phyloP scores from a whole-genome alignment of 2,888 invertebrate species.

The Ischnura elegans region DNA sequence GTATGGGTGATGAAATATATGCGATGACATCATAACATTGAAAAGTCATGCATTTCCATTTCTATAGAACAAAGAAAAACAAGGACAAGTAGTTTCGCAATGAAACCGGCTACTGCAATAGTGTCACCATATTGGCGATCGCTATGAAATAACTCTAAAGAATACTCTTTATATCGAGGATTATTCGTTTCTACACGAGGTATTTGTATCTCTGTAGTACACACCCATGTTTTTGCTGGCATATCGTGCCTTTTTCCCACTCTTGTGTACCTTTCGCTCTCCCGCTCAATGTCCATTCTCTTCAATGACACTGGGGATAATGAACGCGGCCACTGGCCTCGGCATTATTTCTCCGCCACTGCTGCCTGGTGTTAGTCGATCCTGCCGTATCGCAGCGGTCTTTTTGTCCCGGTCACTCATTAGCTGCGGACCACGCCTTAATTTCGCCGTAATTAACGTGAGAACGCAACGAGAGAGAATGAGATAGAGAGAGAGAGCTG shows the following conservation, averaged over 20 bases:
- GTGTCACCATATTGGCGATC: too few species aligned
- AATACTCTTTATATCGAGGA: too few species aligned
- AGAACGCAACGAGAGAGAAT: neutral
- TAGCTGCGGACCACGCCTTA: constrained; percentile 21
- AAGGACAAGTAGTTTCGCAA: too few species aligned
- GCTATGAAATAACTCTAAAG: too few species aligned
- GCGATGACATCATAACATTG: too few species aligned
- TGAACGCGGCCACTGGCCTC: neutral
- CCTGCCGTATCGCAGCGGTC: neutral
- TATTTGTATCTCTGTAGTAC: neutral
- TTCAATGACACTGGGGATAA: neutral
- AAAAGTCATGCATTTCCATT: too few species aligned
- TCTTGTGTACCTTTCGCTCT: neutral
- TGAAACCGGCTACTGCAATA: too few species aligned
- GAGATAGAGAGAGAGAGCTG: neutral
- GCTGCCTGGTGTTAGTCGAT: neutral
- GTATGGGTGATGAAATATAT: too few species aligned
- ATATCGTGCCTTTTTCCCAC: too few species aligned
- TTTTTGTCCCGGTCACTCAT: neutral
- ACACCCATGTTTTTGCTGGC: neutral
- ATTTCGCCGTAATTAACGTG: constrained; percentile 2
- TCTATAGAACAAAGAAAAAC: too few species aligned
- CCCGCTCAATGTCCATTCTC: neutral
- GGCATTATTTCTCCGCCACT: neutral
- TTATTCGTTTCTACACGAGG: too few species aligned